Percentiles rank a stretch among this genome's conserved stretches.
phyloP scores from a whole-genome alignment of 2,888 invertebrate genomes.

The Tetramorium bicarinatum region DNA sequence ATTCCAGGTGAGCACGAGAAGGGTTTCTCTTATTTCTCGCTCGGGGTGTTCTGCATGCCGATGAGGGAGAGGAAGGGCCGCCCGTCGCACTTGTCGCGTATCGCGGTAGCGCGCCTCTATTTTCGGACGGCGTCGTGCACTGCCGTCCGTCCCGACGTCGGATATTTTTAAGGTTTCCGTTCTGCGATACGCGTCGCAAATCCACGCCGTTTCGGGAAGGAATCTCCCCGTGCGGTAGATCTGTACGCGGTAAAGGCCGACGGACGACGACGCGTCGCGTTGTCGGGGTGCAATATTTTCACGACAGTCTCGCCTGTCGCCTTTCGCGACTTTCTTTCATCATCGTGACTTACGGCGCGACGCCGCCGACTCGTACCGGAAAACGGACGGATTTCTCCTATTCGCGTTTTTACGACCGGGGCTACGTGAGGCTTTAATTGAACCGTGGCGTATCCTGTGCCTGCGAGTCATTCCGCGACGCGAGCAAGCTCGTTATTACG shows the following conservation, averaged over 20 bases:
- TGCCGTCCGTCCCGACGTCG: constrained; percentile 60
- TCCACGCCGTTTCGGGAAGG: constrained; percentile 17
- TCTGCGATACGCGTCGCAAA: constrained; percentile 31
- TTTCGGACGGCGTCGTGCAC: constrained; percentile 59
- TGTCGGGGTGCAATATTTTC: constrained; percentile 66
- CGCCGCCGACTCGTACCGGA: not conserved
- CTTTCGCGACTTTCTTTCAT: constrained; percentile 63
- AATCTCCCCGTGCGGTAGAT: not conserved
- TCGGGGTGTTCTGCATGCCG: constrained; percentile 11
- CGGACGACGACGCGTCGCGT: constrained; percentile 27
- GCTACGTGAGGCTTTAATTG: constrained; percentile 31
- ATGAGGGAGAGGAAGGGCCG: not conserved
- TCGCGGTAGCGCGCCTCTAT: constrained; percentile 66
- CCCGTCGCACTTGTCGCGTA: not conserved
- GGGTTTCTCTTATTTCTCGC: not conserved
- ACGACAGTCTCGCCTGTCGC: constrained; percentile 45
- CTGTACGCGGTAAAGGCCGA: not conserved
- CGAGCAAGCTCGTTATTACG: constrained; percentile 45
- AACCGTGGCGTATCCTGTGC: constrained; percentile 30
- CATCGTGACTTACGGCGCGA: constrained; percentile 59
- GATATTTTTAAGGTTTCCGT: constrained; percentile 73
- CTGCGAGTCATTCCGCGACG: constrained; percentile 5
- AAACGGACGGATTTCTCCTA: constrained; percentile 41
- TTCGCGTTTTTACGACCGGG: constrained; percentile 20
- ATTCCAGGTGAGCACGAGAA: not conserved